These are phyloP conservation scores for Macrotis lagotis DNA, from an alignment of 2,113 vertebrate species.

Conservation along the genomic window DNA sequence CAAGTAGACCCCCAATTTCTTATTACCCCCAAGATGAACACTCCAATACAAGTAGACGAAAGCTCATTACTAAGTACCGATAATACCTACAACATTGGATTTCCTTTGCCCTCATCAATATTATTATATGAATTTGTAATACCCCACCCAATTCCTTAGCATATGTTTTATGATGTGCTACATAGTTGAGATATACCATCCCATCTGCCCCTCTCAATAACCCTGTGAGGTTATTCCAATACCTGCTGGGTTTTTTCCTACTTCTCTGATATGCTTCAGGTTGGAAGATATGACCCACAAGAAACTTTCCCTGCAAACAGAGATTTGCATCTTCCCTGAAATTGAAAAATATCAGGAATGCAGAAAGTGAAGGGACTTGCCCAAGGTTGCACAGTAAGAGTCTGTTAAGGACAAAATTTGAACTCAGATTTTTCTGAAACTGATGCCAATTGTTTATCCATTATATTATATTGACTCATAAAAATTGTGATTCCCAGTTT, in stretches of 20 bases:
- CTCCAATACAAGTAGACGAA: background rate
- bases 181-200: background rate
- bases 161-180: background rate
- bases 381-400: background rate
- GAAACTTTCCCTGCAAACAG: background rate
- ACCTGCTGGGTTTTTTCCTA: background rate
- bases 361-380: background rate
- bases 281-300: background rate
- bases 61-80: background rate
- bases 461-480: background rate
- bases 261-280: background rate
- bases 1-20: background rate
- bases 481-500: background rate
- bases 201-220: background rate
- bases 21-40: background rate
- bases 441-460: background rate
- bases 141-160: background rate
- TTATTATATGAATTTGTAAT: background rate
- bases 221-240: background rate
- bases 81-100: background rate
- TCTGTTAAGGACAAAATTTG: rapidly evolving
- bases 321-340: no score
- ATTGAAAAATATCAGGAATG: no score
- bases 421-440: background rate
- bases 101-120: background rate